Conservation (phyloP, 1,140 invertebrate species). For the Contarinia nasturtii region DNA sequence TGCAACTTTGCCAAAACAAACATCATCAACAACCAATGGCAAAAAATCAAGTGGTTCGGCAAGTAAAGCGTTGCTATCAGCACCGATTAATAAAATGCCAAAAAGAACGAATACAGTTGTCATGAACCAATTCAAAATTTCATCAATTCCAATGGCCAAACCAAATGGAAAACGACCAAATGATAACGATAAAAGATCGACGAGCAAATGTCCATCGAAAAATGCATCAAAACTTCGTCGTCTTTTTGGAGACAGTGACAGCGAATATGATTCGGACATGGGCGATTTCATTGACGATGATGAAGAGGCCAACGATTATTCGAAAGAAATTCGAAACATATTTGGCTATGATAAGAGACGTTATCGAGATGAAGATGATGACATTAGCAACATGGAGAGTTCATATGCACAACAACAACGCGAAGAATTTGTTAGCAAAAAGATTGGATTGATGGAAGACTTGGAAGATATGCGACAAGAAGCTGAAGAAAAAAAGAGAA, state of each 20-base stretch:
- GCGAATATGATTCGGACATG: conserved; percentile 76
- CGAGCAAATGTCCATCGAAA: no score
- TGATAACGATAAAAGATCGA: no score
- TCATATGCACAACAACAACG: conserved; percentile 63
- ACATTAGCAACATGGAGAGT: conserved; percentile 66
- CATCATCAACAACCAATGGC: no score
- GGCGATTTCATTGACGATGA: conserved; percentile 83
- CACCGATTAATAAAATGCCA: no score
- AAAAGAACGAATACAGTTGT: no score
- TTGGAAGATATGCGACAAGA: conserved; percentile 60
- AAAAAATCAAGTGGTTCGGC: no score
- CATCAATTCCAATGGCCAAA: no score
- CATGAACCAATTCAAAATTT: no score
- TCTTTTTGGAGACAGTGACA: conserved; percentile 48
- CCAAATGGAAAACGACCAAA: no score
- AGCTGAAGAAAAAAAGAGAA: conserved; percentile 18
- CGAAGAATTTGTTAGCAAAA: conserved; percentile 69
- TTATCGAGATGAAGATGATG: conserved; percentile 42
- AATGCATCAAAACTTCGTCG: no score
- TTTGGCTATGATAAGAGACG: conserved; percentile 72
- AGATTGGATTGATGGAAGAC: conserved; percentile 64
- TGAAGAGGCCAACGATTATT: conserved; percentile 50
- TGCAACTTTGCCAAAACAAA: no score
- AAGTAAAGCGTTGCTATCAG: no score
- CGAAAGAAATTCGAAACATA: conserved; percentile 68